Percentiles rank a stretch among this genome's conserved stretches.
These are phyloP conservation scores for Oryzias curvinotus DNA, from an alignment of 2,113 vertebrate genomes.

Conservation along the genomic window DNA sequence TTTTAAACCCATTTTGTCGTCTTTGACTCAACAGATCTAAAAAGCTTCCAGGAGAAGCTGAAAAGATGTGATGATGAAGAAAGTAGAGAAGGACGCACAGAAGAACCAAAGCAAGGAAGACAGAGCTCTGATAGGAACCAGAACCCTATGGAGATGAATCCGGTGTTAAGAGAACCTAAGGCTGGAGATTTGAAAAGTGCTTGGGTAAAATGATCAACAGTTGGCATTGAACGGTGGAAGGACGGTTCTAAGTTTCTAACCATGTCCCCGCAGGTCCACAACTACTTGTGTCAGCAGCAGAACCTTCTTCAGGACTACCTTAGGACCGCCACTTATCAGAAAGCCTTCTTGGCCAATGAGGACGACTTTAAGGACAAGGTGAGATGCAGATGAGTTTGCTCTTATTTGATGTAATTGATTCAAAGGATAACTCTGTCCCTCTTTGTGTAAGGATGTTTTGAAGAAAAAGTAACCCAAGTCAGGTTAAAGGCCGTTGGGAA, in stretches of 20 bases:
- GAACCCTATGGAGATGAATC: conserved; percentile 16
- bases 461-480: no score
- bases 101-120: conserved; percentile 50
- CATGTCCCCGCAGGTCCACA: conserved; percentile 73
- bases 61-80: background rate
- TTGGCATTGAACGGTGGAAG: background rate
- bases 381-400: background rate
- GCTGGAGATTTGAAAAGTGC: conserved; percentile 67
- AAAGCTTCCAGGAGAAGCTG: conserved; percentile 29
- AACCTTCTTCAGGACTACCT: conserved; percentile 81
- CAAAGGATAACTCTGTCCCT: no score
- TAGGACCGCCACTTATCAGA: conserved; percentile 80
- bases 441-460: no score
- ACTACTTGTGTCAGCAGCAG: conserved; percentile 80
- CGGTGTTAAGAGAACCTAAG: conserved; percentile 44
- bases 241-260: background rate
- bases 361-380: conserved; percentile 84
- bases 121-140: conserved; percentile 7
- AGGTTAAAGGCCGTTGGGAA: no score
- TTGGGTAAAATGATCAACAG: conserved; percentile 63
- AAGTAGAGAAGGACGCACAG: background rate
- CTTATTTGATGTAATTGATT: no score
- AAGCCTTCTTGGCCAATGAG: conserved; percentile 79
- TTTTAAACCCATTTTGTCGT: background rate
- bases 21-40: conserved; percentile 35